Evolutionary conservation across 1,140 invertebrate species (phyloP).

Genomic region (Habropoda laboriosa): DNA sequence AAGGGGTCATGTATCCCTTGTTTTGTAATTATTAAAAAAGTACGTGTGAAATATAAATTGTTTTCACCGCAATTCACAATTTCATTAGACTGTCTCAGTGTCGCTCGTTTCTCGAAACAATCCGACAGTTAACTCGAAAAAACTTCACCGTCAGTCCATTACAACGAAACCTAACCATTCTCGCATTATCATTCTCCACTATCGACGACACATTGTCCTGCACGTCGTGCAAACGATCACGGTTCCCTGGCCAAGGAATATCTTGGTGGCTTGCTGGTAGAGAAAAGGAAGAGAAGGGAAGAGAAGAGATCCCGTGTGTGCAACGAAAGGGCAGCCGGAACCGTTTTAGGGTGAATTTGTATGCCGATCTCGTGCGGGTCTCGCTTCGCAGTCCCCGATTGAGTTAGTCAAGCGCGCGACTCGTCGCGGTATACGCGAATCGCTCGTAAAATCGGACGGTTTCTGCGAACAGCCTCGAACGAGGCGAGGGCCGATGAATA

Average conservation of each 20-base stretch:
- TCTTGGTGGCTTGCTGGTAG: neutral
- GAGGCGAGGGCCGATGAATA: constrained; percentile 40
- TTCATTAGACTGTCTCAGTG: no score
- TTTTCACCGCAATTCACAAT: no score
- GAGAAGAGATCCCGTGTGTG: neutral
- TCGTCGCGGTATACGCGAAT: constrained; percentile 50
- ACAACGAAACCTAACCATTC: neutral
- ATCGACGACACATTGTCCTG: neutral
- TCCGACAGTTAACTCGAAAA: no score
- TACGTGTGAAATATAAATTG: no score
- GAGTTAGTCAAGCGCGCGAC: constrained; percentile 47
- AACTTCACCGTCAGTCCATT: no score
- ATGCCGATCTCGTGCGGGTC: constrained; percentile 27
- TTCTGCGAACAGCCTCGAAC: constrained; percentile 22
- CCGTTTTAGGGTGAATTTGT: constrained; percentile 49
- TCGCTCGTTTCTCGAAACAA: no score
- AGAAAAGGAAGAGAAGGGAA: neutral
- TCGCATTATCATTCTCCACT: neutral
- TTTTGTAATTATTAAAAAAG: no score
- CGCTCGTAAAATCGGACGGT: constrained; percentile 51
- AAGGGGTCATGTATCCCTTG: no score
- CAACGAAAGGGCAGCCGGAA: neutral
- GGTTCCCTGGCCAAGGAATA: no score
- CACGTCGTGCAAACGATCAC: neutral
- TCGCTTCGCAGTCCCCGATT: constrained; percentile 44